Conservation (phyloP, 2,797 vertebrate species). For the Lepilemur ruficaudatus region DNA sequence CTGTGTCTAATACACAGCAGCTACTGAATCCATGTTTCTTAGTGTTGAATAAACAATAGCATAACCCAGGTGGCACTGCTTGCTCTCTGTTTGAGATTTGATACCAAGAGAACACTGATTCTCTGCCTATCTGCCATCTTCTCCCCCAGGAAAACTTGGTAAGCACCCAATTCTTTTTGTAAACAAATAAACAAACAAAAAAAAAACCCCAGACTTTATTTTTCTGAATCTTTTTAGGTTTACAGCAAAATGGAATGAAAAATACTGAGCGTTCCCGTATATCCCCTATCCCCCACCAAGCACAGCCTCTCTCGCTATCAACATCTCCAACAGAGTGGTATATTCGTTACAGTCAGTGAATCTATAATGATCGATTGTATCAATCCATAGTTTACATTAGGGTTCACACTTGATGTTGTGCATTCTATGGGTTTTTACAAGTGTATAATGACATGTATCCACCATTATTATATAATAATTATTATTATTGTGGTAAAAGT, state of each 20-base stretch:
- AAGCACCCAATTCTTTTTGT: neutral
- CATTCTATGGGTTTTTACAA: neutral
- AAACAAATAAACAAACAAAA: neutral
- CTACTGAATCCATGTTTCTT: neutral
- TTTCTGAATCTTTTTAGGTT: too few species aligned
- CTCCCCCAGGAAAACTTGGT: neutral
- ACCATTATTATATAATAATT: too few species aligned
- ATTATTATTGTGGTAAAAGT: too few species aligned
- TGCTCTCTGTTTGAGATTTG: neutral
- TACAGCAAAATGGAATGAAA: too few species aligned
- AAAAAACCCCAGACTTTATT: neutral
- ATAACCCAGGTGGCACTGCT: neutral
- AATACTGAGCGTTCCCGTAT: too few species aligned
- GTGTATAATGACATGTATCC: neutral
- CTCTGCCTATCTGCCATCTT: neutral
- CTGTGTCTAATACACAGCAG: neutral
- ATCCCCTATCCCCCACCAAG: too few species aligned
- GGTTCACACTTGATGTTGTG: neutral
- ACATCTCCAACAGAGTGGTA: too few species aligned
- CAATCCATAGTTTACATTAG: neutral
- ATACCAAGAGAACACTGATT: neutral
- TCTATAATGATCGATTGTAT: too few species aligned
- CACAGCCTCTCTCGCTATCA: too few species aligned
- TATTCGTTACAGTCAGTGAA: too few species aligned
- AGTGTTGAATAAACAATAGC: neutral